phyloP scores from a whole-genome alignment of 2,888 invertebrate species.

The Allygus modestus region DNA sequence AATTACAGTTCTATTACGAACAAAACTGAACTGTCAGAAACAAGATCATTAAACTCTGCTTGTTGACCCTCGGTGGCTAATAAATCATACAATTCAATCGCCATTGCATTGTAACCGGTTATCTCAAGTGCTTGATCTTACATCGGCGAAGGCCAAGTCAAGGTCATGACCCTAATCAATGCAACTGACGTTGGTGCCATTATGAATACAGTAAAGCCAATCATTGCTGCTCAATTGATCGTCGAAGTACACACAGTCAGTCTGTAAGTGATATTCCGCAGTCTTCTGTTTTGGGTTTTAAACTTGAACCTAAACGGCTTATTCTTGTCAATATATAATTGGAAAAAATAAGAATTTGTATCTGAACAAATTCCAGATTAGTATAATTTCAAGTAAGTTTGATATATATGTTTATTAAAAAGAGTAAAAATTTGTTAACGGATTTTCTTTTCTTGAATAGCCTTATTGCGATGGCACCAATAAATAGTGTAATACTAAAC shows the following conservation, averaged over 20 bases:
- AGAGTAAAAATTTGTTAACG: no score
- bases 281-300: no score
- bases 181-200: conserved; percentile 17
- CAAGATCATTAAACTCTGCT: conserved; percentile 6
- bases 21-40: not conserved
- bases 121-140: not conserved
- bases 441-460: no score
- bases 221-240: not conserved
- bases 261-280: no score
- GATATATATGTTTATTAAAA: no score
- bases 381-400: no score
- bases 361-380: no score
- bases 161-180: conserved; percentile 33
- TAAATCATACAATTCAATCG: conserved; percentile 35
- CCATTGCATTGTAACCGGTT: conserved; percentile 3
- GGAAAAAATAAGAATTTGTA: no score
- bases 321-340: no score
- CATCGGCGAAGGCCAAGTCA: not conserved
- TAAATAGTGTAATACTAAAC: no score
- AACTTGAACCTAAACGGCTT: no score
- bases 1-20: not conserved
- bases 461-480: no score
- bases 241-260: not conserved
- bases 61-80: conserved; percentile 3
- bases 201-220: not conserved